These are phyloP conservation scores for Latrodectus elegans DNA, from an alignment of 2,888 invertebrate species.

Conservation along the genomic window DNA sequence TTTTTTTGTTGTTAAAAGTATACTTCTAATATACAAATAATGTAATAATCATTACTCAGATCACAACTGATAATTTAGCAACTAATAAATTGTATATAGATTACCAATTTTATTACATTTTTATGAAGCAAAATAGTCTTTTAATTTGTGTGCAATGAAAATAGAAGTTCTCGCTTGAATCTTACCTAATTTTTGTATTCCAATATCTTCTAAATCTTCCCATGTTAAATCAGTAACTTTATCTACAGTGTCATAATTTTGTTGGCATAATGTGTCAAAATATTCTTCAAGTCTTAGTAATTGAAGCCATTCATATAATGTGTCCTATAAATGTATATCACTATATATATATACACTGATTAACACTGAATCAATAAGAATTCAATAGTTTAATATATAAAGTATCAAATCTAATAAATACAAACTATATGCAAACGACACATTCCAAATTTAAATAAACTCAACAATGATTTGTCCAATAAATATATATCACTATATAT, in stretches of 20 bases:
- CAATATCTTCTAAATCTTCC: slow-evolving; percentile 99
- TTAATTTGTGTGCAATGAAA: no score
- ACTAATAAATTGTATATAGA: no score
- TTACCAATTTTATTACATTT: no score
- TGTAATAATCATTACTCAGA: no score
- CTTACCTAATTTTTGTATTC: slow-evolving; percentile 77
- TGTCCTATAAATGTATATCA: slow-evolving; percentile 80
- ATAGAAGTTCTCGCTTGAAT: neutral
- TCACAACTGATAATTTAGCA: no score
- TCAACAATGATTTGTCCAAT: slow-evolving; percentile 81
- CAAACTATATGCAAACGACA: no score
- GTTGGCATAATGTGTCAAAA: slow-evolving; percentile 89
- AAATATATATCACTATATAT: no score
- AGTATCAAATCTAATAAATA: no score
- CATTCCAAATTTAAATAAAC: no score
- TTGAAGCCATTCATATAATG: slow-evolving; percentile 95
- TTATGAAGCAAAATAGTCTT: no score
- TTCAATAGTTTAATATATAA: no score
- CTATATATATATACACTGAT: neutral
- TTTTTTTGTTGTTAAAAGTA: neutral
- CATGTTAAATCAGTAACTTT: slow-evolving; percentile 96
- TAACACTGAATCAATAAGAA: neutral
- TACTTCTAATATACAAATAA: no score
- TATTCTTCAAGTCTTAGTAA: slow-evolving; percentile 94
- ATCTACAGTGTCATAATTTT: slow-evolving; percentile 94